Percentiles rank a stretch among this genome's conserved stretches.
phyloP scores from a whole-genome alignment of 1,140 invertebrate genomes.

The Agrilus planipennis region DNA sequence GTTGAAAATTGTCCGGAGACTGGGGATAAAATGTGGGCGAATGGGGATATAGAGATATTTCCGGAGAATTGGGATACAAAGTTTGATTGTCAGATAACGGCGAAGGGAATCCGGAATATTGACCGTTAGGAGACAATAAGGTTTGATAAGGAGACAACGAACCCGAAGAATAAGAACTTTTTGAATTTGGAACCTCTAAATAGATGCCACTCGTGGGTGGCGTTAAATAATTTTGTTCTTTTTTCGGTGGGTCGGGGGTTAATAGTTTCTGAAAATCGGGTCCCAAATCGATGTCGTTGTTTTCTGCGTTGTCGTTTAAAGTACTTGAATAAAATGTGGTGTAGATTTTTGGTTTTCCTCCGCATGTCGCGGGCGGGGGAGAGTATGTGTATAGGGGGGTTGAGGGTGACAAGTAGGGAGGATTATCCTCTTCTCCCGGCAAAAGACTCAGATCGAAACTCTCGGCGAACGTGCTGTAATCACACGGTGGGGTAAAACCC shows the following conservation, averaged over 20 bases:
- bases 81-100: conserved; percentile 16
- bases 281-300: conserved; percentile 15
- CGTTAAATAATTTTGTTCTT: conserved; percentile 8
- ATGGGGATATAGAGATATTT: conserved; percentile 26
- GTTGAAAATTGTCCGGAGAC: conserved; percentile 22
- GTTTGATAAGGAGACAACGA: conserved; percentile 23
- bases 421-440: conserved; percentile 38
- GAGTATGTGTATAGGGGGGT: conserved; percentile 43
- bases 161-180: conserved; percentile 17
- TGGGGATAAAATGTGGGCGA: conserved; percentile 26
- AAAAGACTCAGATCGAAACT: conserved; percentile 63
- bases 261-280: conserved; percentile 30
- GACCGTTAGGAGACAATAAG: conserved; percentile 26
- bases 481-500: conserved; percentile 55
- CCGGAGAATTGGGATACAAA: conserved; percentile 30
- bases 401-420: conserved; percentile 42
- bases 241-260: conserved; percentile 17
- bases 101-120: conserved; percentile 15
- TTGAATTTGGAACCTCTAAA: conserved; percentile 27
- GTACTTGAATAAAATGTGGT: conserved; percentile 23
- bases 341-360: conserved; percentile 25
- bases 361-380: conserved; percentile 29
- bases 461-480: conserved; percentile 52
- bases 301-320: conserved; percentile 12
- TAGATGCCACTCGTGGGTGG: conserved; percentile 19